Evolutionary conservation across 2,888 invertebrate genomes (phyloP), one percentile per base, ranked within the genome.

Genomic region (Apoda limacodes): DNA sequence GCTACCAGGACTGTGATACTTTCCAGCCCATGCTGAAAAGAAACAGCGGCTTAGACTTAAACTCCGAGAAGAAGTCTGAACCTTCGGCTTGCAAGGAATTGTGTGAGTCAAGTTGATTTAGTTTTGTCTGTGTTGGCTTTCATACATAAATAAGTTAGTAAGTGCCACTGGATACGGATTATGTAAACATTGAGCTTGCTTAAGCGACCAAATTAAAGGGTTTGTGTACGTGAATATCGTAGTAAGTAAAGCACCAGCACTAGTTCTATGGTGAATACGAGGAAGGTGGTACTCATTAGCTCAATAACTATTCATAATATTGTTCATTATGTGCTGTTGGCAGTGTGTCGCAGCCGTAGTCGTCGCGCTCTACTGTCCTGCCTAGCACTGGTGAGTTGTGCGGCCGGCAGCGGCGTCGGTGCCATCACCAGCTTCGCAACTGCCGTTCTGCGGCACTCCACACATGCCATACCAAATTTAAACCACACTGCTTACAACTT

Each of bases 381-480:
- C 55, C 42, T 53, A 31, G 52, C 62, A 3, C 54, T 78, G 22
- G 42, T 71, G 12, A 50, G 59, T 3, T 64, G 66, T 0, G 71
- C 75, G 0, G 80, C 66, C 0, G 72, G 76, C 17, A 71, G 72
- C 40, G 78, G 78, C 20, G 76, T 64, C 0, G 75, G 71, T 12
- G 80, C 80, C 0, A 64, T 78, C 30, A 69, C 60, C 51, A 75
- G 75, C 52, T 80, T 72, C 34, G 78, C 78, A 0, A 65, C 75
- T 0, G 75, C 75, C 2, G 60, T 80, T 9, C 52, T 80, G 9
- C 46, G 58, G 2, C 69, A 76, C 37, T 74, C 78, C 1, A 50
- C 61, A 0, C 75, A 68, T 22, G 36, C 45, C 1, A 60, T 72
- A 4, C 76, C 76, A 0, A 49, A 43, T 3, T 58, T 78, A 12